Evolutionary conservation across 2,888 invertebrate species (phyloP).

Genomic region (Diaphora mendica): DNA sequence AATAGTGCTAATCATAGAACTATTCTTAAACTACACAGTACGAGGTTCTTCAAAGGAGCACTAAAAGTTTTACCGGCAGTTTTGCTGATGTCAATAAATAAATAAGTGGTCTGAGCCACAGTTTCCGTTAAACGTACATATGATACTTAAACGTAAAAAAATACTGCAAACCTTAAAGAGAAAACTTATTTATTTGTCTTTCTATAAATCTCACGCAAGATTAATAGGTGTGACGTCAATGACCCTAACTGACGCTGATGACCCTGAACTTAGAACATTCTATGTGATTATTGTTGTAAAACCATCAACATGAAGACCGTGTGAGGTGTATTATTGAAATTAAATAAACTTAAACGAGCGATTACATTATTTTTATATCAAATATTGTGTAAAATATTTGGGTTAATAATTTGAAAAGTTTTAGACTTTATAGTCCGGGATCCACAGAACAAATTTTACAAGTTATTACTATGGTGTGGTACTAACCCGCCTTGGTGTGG

Average conservation of each 20-base stretch:
- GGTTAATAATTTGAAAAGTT: neutral
- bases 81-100: neutral
- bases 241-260: constrained; percentile 4
- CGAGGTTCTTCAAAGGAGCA: neutral
- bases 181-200: neutral
- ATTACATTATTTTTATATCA: neutral
- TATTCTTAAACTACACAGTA: neutral
- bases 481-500: too few relatives aligned
- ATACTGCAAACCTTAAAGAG: neutral
- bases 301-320: neutral
- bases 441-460: too few relatives aligned
- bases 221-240: constrained; percentile 10
- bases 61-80: too few relatives aligned
- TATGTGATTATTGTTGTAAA: neutral
- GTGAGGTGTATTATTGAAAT: neutral
- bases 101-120: neutral
- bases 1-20: neutral
- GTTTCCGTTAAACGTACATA: neutral
- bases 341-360: neutral
- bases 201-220: neutral
- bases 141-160: neutral
- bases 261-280: constrained; percentile 4
- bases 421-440: too few relatives aligned
- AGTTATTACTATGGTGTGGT: too few relatives aligned
- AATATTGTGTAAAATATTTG: neutral